Percentiles rank a stretch among this genome's conserved stretches.
Evolutionary conservation across 2,888 invertebrate genomes (phyloP).

Genomic region (Phanerotoma sp.): DNA sequence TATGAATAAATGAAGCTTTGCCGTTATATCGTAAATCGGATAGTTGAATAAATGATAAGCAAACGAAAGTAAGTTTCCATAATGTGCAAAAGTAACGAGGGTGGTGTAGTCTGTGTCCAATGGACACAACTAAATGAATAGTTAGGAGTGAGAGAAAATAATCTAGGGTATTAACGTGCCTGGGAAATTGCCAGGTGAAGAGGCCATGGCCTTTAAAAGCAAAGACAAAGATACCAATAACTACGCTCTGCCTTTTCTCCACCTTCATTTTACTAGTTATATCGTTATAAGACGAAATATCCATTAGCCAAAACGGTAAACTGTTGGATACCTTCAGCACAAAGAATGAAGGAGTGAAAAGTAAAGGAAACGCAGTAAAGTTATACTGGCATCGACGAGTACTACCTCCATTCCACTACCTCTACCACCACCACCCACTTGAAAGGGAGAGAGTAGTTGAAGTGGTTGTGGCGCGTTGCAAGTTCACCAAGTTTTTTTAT

Average conservation of each 20-base stretch:
- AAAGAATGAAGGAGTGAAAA: not conserved
- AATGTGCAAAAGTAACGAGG: not conserved
- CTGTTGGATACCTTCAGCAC: conserved; percentile 6
- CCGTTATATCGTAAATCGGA: too few species aligned
- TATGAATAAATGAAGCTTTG: not conserved
- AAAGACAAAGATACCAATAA: not conserved
- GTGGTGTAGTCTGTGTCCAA: too few species aligned
- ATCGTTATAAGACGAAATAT: not conserved
- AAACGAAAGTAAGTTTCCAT: too few species aligned
- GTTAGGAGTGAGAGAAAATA: conserved; percentile 7
- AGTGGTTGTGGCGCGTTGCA: conserved; percentile 37
- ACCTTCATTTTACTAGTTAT: not conserved
- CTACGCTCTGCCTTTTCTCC: not conserved
- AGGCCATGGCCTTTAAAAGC: conserved; percentile 7
- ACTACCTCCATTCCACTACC: not conserved
- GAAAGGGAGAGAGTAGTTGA: too few species aligned
- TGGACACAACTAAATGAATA: conserved; percentile 18
- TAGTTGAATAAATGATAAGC: too few species aligned
- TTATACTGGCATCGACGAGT: conserved; percentile 3
- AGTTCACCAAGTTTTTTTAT: conserved; percentile 52
- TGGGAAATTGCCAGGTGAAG: conserved; percentile 24
- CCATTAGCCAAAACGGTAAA: conserved; percentile 6
- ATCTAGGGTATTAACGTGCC: conserved; percentile 14
- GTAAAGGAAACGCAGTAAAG: conserved; percentile 1
- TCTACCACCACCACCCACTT: too few species aligned